phyloP scores from a whole-genome alignment of 2,888 invertebrate species.

The Amitus sp. region DNA sequence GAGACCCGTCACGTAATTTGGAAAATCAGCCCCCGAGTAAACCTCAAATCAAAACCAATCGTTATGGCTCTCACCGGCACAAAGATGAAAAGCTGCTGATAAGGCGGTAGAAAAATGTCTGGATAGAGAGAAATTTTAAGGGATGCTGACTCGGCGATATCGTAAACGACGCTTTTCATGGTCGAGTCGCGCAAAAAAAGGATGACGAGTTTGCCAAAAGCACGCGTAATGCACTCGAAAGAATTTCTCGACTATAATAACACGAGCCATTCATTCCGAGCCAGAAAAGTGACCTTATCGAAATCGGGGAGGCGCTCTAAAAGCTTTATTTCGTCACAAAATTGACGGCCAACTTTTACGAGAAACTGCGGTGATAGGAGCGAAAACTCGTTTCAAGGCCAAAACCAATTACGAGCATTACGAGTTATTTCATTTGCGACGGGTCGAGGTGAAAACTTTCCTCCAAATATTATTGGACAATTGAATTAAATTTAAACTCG shows the following conservation, averaged over 20 bases:
- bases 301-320: conserved; percentile 8
- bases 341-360: too few relatives aligned
- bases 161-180: conserved; percentile 27
- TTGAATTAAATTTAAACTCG: too few relatives aligned
- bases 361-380: too few relatives aligned
- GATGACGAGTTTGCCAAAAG: conserved; percentile 25
- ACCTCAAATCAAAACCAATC: conserved; percentile 21
- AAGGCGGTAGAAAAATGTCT: conserved; percentile 35
- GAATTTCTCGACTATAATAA: too few relatives aligned
- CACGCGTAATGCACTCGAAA: conserved; percentile 31
- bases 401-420: neutral
- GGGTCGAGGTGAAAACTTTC: neutral
- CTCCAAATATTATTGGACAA: too few relatives aligned
- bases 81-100: conserved; percentile 30
- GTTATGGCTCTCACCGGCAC: conserved; percentile 21
- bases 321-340: too few relatives aligned
- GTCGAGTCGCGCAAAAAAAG: conserved; percentile 29
- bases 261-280: conserved; percentile 20
- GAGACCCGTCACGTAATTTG: conserved; percentile 12
- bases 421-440: neutral
- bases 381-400: neutral
- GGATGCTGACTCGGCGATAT: conserved; percentile 27
- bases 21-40: neutral
- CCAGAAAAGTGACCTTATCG: conserved; percentile 16
- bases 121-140: conserved; percentile 25